Conservation (phyloP, 2,113 vertebrate genomes). For the Chamaea fasciata region DNA sequence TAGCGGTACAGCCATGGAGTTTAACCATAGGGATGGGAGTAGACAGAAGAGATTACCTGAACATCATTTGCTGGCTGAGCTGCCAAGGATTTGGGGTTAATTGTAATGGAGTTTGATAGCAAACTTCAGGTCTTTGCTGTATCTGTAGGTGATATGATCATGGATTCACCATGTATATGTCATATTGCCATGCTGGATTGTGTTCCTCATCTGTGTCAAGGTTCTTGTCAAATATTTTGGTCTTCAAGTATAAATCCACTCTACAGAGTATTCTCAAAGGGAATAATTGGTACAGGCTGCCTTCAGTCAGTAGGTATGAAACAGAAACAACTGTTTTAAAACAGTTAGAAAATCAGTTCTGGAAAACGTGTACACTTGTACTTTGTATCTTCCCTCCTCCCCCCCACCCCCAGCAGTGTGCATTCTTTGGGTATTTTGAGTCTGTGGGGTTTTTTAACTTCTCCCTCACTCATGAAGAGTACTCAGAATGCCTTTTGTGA, state of each 20-base stretch:
- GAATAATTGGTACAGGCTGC: neutral
- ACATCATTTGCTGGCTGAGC: neutral
- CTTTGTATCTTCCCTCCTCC: neutral
- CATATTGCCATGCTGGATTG: neutral
- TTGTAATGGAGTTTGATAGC: neutral
- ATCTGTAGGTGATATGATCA: neutral
- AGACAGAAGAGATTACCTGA: neutral
- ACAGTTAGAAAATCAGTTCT: neutral
- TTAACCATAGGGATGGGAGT: neutral
- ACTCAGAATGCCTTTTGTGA: neutral
- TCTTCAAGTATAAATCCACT: neutral
- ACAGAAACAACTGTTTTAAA: neutral
- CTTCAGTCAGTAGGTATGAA: neutral
- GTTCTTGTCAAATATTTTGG: neutral
- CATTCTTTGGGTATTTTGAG: neutral
- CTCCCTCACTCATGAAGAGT: neutral
- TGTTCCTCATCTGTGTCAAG: neutral
- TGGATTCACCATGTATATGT: neutral
- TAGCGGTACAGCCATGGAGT: neutral
- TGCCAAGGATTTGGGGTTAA: neutral
- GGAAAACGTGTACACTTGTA: neutral
- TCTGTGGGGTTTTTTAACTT: neutral
- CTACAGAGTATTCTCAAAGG: neutral
- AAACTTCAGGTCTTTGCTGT: neutral
- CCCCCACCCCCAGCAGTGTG: neutral